Percentiles rank a stretch among this genome's conserved stretches.
These are phyloP conservation scores for Yponomeuta malinellus DNA, from an alignment of 2,888 invertebrate species.

Conservation along the genomic window DNA sequence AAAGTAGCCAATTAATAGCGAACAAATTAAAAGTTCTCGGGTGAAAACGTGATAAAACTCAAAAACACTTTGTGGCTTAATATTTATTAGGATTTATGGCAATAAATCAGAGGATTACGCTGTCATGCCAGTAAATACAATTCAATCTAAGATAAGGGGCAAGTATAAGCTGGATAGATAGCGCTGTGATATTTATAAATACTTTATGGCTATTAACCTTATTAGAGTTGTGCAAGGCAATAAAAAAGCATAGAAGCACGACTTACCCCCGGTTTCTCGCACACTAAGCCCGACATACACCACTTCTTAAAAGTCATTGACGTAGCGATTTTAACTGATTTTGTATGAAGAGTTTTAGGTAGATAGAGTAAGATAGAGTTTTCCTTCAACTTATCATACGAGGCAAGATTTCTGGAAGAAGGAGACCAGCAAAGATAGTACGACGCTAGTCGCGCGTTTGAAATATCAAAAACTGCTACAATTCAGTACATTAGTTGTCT, in stretches of 20 bases:
- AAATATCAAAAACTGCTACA: too few relatives aligned
- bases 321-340: too few relatives aligned
- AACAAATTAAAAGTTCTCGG: neutral
- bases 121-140: conserved; percentile 1
- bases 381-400: too few relatives aligned
- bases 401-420: too few relatives aligned
- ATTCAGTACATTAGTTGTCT: too few relatives aligned
- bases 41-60: neutral
- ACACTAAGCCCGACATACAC: too few relatives aligned
- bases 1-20: neutral
- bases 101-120: neutral
- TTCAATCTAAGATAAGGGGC: neutral
- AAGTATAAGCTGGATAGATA: neutral
- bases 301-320: too few relatives aligned
- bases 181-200: neutral
- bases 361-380: too few relatives aligned
- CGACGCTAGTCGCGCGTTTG: too few relatives aligned
- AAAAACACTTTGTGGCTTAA: neutral
- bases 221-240: neutral
- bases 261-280: neutral
- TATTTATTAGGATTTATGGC: neutral
- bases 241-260: neutral
- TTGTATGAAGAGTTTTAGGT: too few relatives aligned
- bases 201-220: neutral
- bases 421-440: too few relatives aligned